Percentiles rank a stretch among this genome's conserved stretches.
These are phyloP conservation scores for Pseudococcus jackbeardsleyi DNA, from an alignment of 2,888 invertebrate genomes.

Conservation along the genomic window DNA sequence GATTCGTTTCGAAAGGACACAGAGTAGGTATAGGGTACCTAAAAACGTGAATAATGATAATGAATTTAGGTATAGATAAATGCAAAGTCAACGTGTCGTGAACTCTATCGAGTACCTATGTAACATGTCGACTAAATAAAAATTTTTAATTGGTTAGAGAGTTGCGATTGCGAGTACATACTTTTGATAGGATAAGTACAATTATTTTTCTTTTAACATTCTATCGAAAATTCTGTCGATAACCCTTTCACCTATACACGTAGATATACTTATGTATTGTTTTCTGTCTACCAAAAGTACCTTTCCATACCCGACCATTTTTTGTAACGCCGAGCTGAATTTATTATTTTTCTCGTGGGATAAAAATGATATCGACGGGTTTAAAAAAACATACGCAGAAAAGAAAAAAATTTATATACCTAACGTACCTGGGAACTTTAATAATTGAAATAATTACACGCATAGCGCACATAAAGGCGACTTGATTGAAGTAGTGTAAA, in stretches of 20 bases:
- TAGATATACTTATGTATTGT: background rate
- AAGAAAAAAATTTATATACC: background rate
- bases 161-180: background rate
- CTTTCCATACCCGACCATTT: too few relatives aligned
- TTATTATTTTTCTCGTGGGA: slow-evolving; percentile 15
- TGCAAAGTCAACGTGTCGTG: background rate
- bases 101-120: background rate
- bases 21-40: background rate
- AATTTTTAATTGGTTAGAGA: background rate
- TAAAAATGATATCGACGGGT: background rate
- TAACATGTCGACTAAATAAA: background rate
- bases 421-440: background rate
- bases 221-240: background rate
- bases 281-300: background rate
- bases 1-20: background rate
- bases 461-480: background rate
- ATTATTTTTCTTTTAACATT: background rate
- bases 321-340: background rate
- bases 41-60: background rate
- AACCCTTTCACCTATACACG: background rate
- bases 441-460: slow-evolving; percentile 9
- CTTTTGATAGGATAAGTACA: background rate
- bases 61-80: background rate
- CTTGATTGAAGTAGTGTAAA: background rate
- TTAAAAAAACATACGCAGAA: background rate